Evolutionary conservation across 2,888 invertebrate genomes (phyloP).

Genomic region (Eupithecia subfuscata): DNA sequence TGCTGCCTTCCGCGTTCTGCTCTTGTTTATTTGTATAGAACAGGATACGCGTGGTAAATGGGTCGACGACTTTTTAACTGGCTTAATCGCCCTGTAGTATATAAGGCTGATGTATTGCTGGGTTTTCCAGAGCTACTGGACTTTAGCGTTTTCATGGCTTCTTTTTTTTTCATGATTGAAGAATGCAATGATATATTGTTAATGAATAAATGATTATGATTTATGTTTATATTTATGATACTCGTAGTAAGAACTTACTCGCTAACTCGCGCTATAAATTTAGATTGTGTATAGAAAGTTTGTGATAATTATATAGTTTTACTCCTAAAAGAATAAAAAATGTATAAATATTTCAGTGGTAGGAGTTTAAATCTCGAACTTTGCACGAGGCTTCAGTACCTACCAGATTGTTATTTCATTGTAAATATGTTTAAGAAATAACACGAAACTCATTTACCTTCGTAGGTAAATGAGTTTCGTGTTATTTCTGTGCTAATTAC

Average conservation of each 20-base stretch:
- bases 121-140: background rate
- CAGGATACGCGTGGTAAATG: slow-evolving; percentile 23
- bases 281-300: background rate
- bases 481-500: slow-evolving; percentile 34
- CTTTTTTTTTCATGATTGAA: background rate
- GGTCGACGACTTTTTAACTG: slow-evolving; percentile 8
- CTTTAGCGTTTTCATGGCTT: background rate
- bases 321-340: background rate
- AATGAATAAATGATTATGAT: no score
- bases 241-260: background rate
- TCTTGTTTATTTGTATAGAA: slow-evolving; percentile 22
- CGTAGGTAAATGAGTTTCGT: no score
- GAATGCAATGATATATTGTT: no score
- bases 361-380: background rate
- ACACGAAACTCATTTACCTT: slow-evolving; percentile 9
- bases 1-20: slow-evolving; percentile 32
- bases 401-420: background rate
- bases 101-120: background rate
- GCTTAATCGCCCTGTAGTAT: background rate
- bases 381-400: background rate
- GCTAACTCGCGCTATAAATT: background rate
- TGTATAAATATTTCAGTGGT: background rate
- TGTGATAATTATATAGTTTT: background rate
- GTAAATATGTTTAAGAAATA: slow-evolving; percentile 4
- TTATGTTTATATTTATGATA: no score